Evolutionary conservation across 2,113 vertebrate species (phyloP), one percentile per base, ranked within the genome.

Genomic region (Pomatorhinus ruficollis): DNA sequence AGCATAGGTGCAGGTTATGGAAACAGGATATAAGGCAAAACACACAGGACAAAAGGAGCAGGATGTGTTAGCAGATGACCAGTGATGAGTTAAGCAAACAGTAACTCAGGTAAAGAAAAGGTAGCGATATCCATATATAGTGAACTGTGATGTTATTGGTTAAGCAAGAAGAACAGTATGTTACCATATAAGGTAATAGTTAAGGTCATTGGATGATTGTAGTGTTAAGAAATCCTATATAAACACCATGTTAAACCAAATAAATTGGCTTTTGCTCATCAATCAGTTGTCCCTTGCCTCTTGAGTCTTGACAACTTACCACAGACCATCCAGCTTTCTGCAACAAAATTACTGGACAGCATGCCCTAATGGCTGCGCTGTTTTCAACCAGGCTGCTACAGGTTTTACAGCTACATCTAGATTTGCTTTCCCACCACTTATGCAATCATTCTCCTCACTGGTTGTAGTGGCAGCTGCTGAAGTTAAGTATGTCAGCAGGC

Each of bases 201-300:
- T 39, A 52, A 30, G 14, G 27, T 23, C 66, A 30, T 22, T 39
- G 14, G 47, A 52, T 39, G 66, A 70, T 30, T 30, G 47, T 16
- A 52, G 27, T 52, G 66, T 17, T 52, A 39, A 39, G 10, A 70
- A 37, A 28, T 52, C 47, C 27, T 39, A 39, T 30, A 23, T 16
- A 30, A 70, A 52, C 5, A 10, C 47, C 35, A 30, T 30, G 27
- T 39, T 39, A 11, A 49, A 28, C 19, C 47, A 0, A 52, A 70
- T 39, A 70, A 70, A 70, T 22, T 2, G 0, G 27, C 66, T 70
- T 70, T 35, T 39, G 47, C 39, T 70, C 27, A 30, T 50, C 25
- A 50, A 21, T 50, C 19, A 22, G 14, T 52, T 0, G 0, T 39
- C 35, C 25, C 27, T 6, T 6, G 10, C 19, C 35, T 69, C 13